phyloP scores from a whole-genome alignment of 1,140 invertebrate species.

The Zaprionus africanus region DNA sequence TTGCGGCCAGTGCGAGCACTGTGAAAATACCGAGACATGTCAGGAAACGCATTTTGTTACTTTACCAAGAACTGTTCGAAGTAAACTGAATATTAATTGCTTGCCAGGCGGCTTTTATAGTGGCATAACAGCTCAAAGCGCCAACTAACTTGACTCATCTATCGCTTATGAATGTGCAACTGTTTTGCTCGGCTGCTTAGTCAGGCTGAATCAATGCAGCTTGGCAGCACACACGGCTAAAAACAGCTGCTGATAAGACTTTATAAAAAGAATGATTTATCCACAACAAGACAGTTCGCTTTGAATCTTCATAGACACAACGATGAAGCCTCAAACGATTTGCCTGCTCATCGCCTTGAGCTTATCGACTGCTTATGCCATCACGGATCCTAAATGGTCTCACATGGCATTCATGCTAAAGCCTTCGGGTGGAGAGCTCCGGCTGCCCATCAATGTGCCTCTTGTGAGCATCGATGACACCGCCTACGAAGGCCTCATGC shows the following conservation, averaged over 20 bases:
- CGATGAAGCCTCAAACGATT: conserved; percentile 12
- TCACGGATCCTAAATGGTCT: not conserved
- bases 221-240: not conserved
- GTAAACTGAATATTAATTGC: conserved; percentile 28
- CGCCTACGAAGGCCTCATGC: conserved; percentile 23
- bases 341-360: conserved; percentile 1
- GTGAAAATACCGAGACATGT: not conserved
- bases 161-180: conserved; percentile 7
- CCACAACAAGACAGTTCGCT: conserved; percentile 11
- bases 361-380: not conserved
- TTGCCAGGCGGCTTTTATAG: conserved; percentile 33
- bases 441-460: conserved; percentile 35
- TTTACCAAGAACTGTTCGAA: conserved; percentile 1
- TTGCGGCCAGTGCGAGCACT: conserved; percentile 1
- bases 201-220: not conserved
- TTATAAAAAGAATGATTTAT: conserved; percentile 30
- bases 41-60: conserved; percentile 33
- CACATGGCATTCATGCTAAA: conserved; percentile 10
- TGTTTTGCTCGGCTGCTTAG: conserved; percentile 20
- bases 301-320: conserved; percentile 5
- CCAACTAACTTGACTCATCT: conserved; percentile 20
- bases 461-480: conserved; percentile 35
- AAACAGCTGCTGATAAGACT: conserved; percentile 5
- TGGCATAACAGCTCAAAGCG: not conserved
- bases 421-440: not conserved